Evolutionary conservation across 2,888 invertebrate genomes (phyloP), one percentile per base, ranked within the genome.

Genomic region (Drosophila longiperda): DNA sequence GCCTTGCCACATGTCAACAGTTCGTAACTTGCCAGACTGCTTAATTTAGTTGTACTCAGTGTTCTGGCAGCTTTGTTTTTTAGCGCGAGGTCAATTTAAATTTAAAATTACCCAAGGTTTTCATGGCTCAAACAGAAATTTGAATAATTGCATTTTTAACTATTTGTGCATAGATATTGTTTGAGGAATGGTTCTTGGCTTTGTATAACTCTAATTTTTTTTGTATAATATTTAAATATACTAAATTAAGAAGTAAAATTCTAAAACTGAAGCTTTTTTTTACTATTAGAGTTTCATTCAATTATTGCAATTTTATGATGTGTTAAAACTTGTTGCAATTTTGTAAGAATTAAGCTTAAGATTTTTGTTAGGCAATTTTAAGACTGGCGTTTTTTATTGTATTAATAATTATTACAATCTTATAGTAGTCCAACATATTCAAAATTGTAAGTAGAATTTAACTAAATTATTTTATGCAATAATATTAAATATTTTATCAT

Each of bases 11-110:
- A 17, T 32, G 4, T 1, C 12, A 11, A 7, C 23, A 26, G 15
- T 0, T 11, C 3, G 1, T 6, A 11, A 32, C 1, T 74, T 5
- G 32, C 75, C 75, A 60, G 63, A 69, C 48, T 32, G 32, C 23
- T 48, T 1, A 3, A 3, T 52, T 59, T 40, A 1, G 33, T 20
- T 32, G 1, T 11, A 0, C 0, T 11, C 1, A 34, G 15, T 15
- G 12, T 17, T 48, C 11, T 52, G 74, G 63, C 59, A 69, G 17
- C 55, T 17, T 29, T 29, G 6, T 26, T 4, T 3, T 6, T 1
- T 50, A 26, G 50, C 50, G 60, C 69, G 17, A 6, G 3, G 1
- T 7, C 17, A 17, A 32, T 15, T 38, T 29, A 5, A 11, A 52
- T 62, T 62, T 53, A 1, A 68, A 70, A 33, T 48, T 2, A 29